A percentile compares a stretch with the other conserved stretches of the same genome.
Conservation (phyloP, 2,797 vertebrate species). For the Rhinogobio ventralis region DNA sequence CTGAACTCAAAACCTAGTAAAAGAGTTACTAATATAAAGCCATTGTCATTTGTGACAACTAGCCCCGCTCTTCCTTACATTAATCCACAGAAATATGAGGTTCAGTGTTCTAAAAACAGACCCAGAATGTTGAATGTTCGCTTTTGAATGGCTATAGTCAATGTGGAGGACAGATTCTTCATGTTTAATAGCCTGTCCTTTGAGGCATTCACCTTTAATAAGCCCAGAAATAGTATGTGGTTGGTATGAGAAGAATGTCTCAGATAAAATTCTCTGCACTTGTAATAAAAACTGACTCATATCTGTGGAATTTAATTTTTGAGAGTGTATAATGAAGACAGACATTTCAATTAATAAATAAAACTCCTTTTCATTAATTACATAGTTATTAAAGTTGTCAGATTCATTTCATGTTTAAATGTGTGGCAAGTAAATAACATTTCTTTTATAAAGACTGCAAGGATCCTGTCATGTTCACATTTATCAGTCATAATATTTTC, state of each 20-base stretch:
- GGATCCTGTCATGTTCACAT: conserved; percentile 1
- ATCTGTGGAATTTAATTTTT: not conserved
- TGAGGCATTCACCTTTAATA: conserved; percentile 46
- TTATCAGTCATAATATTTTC: not conserved
- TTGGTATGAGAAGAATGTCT: conserved; percentile 8
- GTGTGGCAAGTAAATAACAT: too few relatives aligned
- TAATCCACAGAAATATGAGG: conserved; percentile 6
- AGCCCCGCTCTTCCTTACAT: not conserved
- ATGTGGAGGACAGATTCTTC: conserved; percentile 4
- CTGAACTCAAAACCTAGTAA: not conserved
- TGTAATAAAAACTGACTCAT: not conserved
- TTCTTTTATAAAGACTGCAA: not conserved
- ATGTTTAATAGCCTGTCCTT: conserved; percentile 30
- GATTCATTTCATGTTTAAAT: not conserved
- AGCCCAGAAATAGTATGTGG: conserved; percentile 23
- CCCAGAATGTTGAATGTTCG: conserved; percentile 23
- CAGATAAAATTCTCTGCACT: not conserved
- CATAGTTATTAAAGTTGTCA: not conserved
- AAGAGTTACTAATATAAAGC: not conserved
- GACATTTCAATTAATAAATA: conserved; percentile 10
- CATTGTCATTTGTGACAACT: not conserved
- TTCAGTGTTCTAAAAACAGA: conserved; percentile 25
- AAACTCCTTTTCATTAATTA: not conserved
- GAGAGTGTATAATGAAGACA: not conserved
- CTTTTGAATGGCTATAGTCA: conserved; percentile 29